Evolutionary conservation across 2,797 vertebrate genomes (phyloP), one percentile per base, ranked within the genome.

Genomic region (Graptemys geographica): DNA sequence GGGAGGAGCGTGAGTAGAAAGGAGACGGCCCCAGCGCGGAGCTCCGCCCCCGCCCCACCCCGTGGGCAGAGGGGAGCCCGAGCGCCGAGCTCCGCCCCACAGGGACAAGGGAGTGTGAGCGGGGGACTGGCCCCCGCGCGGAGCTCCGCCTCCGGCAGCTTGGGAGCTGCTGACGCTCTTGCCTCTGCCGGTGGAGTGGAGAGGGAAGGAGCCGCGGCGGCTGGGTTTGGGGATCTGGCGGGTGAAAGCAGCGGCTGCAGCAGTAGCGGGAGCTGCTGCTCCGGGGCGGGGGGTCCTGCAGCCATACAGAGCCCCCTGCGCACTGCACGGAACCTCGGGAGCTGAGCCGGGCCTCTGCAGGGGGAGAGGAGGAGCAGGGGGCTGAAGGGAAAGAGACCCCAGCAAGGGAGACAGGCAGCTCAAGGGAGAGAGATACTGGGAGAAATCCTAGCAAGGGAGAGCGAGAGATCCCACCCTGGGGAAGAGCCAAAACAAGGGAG

Each of bases 261-360:
- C 19, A 23, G 84, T 65, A 33, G 57, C 44, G 15, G 82, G 0
- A 79, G 5, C 91, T 2, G 47, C 78, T 28, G 83, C 83, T 37
- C 83, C 11, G 84, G 52, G 53, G 41, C 3, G 51, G 27, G n/a
- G 86, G 53, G 53, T 52, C 88, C 10, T 11, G 78, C 88, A 47
- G 52, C 51, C 10, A 16, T 31, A 33, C 47, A 44, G 81, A 51
- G 72, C 81, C n/a, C 57, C 79, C 62, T 27, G 78, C 33, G 41
- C 65, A 27, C 49, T 49, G 28, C 79, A 56, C 51, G 41, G 74
- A 74, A 33, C 44, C 78, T 9, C 6, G 72, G 80, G 37, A 37
- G 72, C 27, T 81, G 55, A 28, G 23, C 52, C 16, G 83, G 93
- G 95, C 90, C 94, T 94, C 59, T 82, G 92, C 65, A 57, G 57